A percentile compares a stretch with the other conserved stretches of the same genome.
Conservation (phyloP, 2,888 invertebrate species). For the Phaedon cochleariae region DNA sequence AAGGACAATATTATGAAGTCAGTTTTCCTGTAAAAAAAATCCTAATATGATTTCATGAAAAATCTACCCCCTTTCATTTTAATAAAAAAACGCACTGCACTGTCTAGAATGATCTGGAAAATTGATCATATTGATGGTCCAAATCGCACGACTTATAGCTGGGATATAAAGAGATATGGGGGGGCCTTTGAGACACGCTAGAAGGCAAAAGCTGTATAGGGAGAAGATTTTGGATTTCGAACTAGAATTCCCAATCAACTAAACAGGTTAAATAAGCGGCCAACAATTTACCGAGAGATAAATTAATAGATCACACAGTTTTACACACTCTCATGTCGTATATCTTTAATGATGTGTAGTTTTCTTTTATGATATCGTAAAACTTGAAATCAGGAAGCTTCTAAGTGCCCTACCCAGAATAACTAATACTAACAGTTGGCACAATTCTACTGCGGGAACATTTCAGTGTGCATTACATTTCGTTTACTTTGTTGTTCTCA, state of each 20-base stretch:
- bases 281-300: not conserved
- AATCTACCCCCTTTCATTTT: no score
- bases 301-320: constrained; percentile 19
- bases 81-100: no score
- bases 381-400: constrained; percentile 38
- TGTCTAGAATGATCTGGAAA: no score
- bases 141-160: no score
- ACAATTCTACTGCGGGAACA: constrained; percentile 9
- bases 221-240: no score
- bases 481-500: not conserved
- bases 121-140: no score
- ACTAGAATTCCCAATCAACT: not conserved
- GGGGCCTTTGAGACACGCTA: no score
- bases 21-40: no score
- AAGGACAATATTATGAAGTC: no score
- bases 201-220: no score
- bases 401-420: constrained; percentile 32
- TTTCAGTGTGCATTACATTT: not conserved
- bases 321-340: constrained; percentile 29
- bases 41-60: no score
- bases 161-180: no score
- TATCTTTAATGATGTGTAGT: constrained; percentile 38
- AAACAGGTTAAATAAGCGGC: not conserved
- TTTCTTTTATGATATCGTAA: constrained; percentile 39
- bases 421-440: constrained; percentile 28